Base-by-base conservation (phyloP, 2,797 vertebrate species). In the Geotrypetes seraphini region DNA sequence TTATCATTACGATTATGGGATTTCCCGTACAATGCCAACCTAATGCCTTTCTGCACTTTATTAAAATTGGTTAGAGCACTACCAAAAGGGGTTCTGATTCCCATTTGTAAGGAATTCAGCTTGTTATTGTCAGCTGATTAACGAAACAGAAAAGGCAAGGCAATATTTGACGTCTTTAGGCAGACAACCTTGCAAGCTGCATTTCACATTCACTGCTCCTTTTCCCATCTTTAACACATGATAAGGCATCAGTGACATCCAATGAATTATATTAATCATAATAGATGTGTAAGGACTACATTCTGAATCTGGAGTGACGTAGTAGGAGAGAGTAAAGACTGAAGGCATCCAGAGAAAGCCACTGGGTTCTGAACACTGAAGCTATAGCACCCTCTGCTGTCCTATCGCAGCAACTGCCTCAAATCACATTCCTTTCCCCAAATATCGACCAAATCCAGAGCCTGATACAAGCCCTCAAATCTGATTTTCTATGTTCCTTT, bases 351-450 rank as follows among this genome's bases (percentile, higher is more conserved):
- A 29, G 49, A 19, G 33, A 29, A 14, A n/a, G 13, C 18, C 16
- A 39, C 32, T 20, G 27, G 22, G 43, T 39, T 26, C 15, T 25
- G 50, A 48, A 71, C 12, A 12, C 47, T 56, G 58, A 51, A 48
- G 39, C 44, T 68, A 48, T 38, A 51, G 43, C 69, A 49, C 70
- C 81, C 78, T 69, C 81, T 80, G 49, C 62, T 66, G 79, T 63
- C 26, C 2, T 0, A 10, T 21, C 13, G n/a, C 22, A 34, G 31
- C 12, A 48, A 19, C n/a, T n/a, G n/a, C n/a, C n/a, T n/a, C n/a
- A n/a, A n/a, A n/a, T n/a, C 30, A 40, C 33, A 42, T 43, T 37
- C 22, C 26, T 30, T 33, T n/a, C 38, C 23, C 31, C 29, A 12
- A n/a, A 21, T 28, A 43, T 47, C 33, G 43, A 27, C 19, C 4